Percentiles rank a stretch among this genome's conserved stretches.
phyloP scores from a whole-genome alignment of 2,888 invertebrate genomes.

The Rhagonycha fulva region DNA sequence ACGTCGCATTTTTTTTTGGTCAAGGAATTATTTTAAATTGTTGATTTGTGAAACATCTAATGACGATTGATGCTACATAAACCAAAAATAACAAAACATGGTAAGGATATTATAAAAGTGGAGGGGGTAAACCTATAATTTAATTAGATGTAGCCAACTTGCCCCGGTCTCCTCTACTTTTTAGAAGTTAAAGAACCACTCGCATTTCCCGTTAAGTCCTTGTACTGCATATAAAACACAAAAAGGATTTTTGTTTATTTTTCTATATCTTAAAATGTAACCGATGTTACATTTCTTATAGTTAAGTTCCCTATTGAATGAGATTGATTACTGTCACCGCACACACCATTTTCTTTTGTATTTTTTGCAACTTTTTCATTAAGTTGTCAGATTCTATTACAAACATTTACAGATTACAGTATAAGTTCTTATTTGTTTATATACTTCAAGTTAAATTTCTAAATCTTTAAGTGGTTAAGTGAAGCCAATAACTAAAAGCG shows the following conservation, averaged over 20 bases:
- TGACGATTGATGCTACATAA: too few species aligned
- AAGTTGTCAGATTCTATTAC: not conserved
- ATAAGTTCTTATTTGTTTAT: not conserved
- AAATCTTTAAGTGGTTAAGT: not conserved
- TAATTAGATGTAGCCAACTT: too few species aligned
- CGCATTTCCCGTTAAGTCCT: not conserved
- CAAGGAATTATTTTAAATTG: not conserved
- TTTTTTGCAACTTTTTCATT: not conserved
- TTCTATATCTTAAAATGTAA: not conserved
- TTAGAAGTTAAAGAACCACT: not conserved
- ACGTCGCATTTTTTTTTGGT: not conserved
- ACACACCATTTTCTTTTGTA: not conserved
- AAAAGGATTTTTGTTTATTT: not conserved
- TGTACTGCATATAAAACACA: not conserved
- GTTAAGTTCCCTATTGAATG: not conserved
- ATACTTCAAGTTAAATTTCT: not conserved
- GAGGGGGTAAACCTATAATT: too few species aligned
- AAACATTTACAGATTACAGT: not conserved
- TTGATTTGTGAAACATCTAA: too few species aligned
- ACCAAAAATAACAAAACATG: too few species aligned
- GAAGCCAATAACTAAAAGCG: too few species aligned
- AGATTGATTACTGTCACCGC: not conserved
- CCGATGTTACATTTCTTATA: not conserved
- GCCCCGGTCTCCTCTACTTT: not conserved
- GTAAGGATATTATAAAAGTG: too few species aligned